These are phyloP conservation scores for Lypha dubia DNA, from an alignment of 2,888 invertebrate species.

Conservation along the genomic window DNA sequence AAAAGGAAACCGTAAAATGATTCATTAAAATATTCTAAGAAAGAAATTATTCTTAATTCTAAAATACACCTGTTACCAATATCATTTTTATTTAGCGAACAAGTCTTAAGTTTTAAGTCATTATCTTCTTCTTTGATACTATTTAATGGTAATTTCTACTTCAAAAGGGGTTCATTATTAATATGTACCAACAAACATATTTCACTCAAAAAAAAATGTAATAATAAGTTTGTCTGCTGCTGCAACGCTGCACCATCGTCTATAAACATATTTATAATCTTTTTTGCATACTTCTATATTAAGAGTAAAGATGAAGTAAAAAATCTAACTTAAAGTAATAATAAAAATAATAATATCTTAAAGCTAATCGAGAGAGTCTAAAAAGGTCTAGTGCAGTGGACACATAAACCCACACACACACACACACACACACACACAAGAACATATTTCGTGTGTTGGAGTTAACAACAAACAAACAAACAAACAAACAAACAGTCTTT, in stretches of 20 bases:
- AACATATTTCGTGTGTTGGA: conserved; percentile 22
- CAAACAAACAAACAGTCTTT: conserved; percentile 15
- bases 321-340: conserved; percentile 64
- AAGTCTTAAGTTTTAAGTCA: conserved; percentile 43
- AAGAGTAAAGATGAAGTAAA: conserved; percentile 5
- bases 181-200: conserved; percentile 24
- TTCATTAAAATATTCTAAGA: not conserved
- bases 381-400: conserved; percentile 33
- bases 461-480: too few relatives aligned
- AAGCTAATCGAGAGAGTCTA: conserved; percentile 63
- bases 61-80: conserved; percentile 67
- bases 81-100: conserved; percentile 24
- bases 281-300: conserved; percentile 30
- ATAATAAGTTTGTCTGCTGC: conserved; percentile 45
- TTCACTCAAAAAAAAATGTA: conserved; percentile 52
- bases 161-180: conserved; percentile 47
- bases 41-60: conserved; percentile 11
- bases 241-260: too few relatives aligned
- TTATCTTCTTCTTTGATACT: conserved; percentile 41
- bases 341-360: conserved; percentile 65
- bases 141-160: conserved; percentile 25
- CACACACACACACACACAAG: too few relatives aligned
- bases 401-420: not conserved
- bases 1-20: too few relatives aligned
- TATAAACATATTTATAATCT: conserved; percentile 1